Percentiles rank a stretch among this genome's conserved stretches.
phyloP scores from a whole-genome alignment of 1,140 invertebrate genomes.

The Epicauta chinensis region DNA sequence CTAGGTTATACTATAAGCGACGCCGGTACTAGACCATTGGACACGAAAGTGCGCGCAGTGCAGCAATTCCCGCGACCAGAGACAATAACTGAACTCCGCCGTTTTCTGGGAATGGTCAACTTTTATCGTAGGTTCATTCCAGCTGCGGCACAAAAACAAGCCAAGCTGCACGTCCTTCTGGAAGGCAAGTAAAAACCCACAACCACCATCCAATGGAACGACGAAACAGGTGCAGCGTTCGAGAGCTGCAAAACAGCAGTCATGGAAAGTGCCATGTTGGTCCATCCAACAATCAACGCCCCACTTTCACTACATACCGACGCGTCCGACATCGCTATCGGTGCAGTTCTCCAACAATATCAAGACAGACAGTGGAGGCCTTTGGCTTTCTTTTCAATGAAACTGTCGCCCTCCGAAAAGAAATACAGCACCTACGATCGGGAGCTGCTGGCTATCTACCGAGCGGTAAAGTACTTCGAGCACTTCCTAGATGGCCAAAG shows the following conservation, averaged over 20 bases:
- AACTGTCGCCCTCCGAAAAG: slow-evolving; percentile 32
- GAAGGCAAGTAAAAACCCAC: slow-evolving; percentile 27
- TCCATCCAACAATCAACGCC: slow-evolving; percentile 21
- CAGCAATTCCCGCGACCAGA: slow-evolving; percentile 17
- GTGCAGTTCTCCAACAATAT: slow-evolving; percentile 33
- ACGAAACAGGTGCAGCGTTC: slow-evolving; percentile 22
- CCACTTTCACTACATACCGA: slow-evolving; percentile 23
- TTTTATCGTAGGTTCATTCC: slow-evolving; percentile 35
- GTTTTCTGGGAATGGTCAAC: slow-evolving; percentile 38
- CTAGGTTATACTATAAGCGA: slow-evolving; percentile 29
- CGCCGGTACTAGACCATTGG: slow-evolving; percentile 26
- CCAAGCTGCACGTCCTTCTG: slow-evolving; percentile 15
- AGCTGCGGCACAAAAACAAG: slow-evolving; percentile 28
- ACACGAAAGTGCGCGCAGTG: slow-evolving; percentile 23
- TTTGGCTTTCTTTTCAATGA: slow-evolving; percentile 18
- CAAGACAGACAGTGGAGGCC: slow-evolving; percentile 14
- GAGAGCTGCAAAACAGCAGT: slow-evolving; percentile 25
- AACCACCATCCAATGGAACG: slow-evolving; percentile 23
- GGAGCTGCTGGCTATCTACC: slow-evolving; percentile 44
- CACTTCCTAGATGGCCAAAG: slow-evolving; percentile 27
- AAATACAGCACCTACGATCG: slow-evolving; percentile 42
- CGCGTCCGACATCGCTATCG: slow-evolving; percentile 30
- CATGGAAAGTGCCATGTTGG: slow-evolving; percentile 23
- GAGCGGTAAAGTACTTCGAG: slow-evolving; percentile 27
- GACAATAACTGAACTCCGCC: slow-evolving; percentile 25